Evolutionary conservation across 2,888 invertebrate species (phyloP), one percentile per base, ranked within the genome.

Genomic region (Marasmarcha lunaedactyla): DNA sequence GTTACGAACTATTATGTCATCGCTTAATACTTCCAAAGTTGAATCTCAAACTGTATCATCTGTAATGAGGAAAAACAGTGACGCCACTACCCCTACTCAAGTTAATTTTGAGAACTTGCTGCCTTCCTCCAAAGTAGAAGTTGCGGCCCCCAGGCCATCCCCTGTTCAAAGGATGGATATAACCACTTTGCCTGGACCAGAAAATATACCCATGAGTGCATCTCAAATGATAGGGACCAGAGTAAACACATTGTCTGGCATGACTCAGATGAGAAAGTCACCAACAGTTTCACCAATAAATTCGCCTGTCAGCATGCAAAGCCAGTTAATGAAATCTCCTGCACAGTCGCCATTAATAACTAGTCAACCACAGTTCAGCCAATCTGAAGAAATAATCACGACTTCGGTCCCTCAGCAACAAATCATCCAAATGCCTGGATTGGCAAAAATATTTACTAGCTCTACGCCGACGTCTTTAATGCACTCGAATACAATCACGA

Each of bases 1-100:
- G 53, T 57, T 90, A 35, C 73, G 89, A 26, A 87, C 87, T 3
- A 81, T 90, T 36, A 76, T 90, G 63, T 90, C 90, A 0, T 90
- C 89, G 0, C 58, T 90, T 20, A 88, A 87, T 44, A 49, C 87
- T 0, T 84, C 87, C 26, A 85, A 88, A 46, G 71, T 71, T 1
- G 77, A 85, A 26, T 59, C 76, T 34, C 77, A 85, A 48, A 70
- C 74, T 11, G 63, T 70, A 20, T 50, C 70, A 1, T 71, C 76
- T 40, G 73, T 86, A 1, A 71, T 85, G 35, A 84, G 88, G 40
- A 85, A 85, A 38, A 65, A 59, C 30, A 63, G 56, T 43, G 81
- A 83, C 33, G 59, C 67, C 2, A 64, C 73, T 13, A 65, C 77
- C 15, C 78, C 81, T 0, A 79, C 79, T 2, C 84, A 84, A 63